A percentile compares a stretch with the other conserved stretches of the same genome.
phyloP scores from a whole-genome alignment of 2,888 invertebrate genomes.

The Coleophora deauratella region DNA sequence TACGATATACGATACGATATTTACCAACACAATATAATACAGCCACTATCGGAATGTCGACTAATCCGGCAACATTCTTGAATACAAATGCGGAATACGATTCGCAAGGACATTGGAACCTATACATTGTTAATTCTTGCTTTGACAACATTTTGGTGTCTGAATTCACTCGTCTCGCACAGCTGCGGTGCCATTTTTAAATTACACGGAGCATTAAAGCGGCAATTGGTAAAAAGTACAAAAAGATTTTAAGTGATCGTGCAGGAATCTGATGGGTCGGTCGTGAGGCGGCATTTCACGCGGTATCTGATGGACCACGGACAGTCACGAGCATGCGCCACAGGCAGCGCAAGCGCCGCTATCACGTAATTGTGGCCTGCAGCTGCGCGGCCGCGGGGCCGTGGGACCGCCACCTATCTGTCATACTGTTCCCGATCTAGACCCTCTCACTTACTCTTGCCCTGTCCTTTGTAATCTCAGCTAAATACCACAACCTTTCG shows the following conservation, averaged over 20 bases:
- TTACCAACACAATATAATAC: conserved; percentile 53
- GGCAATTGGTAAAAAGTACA: too few species aligned
- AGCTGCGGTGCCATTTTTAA: too few species aligned
- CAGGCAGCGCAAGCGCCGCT: conserved; percentile 24
- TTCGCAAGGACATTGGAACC: conserved; percentile 47
- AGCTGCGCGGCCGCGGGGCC: conserved; percentile 53
- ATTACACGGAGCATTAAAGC: too few species aligned
- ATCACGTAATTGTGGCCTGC: conserved; percentile 61
- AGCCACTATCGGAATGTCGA: conserved; percentile 51
- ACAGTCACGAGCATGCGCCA: conserved; percentile 68
- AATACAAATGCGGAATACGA: conserved; percentile 51
- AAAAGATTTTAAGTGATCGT: neutral
- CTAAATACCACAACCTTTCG: conserved; percentile 12
- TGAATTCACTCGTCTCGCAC: too few species aligned
- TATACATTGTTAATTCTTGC: conserved; percentile 21
- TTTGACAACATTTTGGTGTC: conserved; percentile 7
- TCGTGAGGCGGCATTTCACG: conserved; percentile 70
- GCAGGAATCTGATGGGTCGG: conserved; percentile 11
- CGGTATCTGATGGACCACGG: conserved; percentile 63
- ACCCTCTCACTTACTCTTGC: conserved; percentile 1
- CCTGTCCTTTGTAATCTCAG: conserved; percentile 13
- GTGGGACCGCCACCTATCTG: conserved; percentile 36
- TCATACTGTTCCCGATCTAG: conserved; percentile 4
- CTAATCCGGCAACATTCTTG: conserved; percentile 63
- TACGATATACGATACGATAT: conserved; percentile 40